Evolutionary conservation across 2,888 invertebrate species (phyloP).

Genomic region (Caenorhabditis virilis): DNA sequence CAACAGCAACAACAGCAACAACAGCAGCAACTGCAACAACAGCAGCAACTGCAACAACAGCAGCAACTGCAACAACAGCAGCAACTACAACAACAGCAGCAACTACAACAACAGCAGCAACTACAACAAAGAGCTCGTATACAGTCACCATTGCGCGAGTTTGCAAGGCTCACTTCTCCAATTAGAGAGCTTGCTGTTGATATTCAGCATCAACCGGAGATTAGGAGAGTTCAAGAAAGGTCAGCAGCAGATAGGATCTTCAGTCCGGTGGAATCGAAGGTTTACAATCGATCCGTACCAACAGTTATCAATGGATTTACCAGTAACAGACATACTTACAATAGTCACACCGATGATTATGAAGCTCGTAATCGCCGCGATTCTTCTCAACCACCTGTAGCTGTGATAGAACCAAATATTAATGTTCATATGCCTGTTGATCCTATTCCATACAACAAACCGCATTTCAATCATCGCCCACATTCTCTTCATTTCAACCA

Average conservation of each 20-base stretch:
- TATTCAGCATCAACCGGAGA: conserved; percentile 15
- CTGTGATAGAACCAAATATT: conserved; percentile 39
- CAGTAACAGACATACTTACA: conserved; percentile 32
- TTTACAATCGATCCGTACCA: conserved; percentile 24
- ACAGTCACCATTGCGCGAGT: conserved; percentile 28
- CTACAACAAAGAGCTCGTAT: conserved; percentile 29
- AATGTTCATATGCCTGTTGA: conserved; percentile 32
- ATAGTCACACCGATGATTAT: conserved; percentile 35
- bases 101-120: too few relatives aligned
- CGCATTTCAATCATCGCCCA: conserved; percentile 20
- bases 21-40: too few relatives aligned
- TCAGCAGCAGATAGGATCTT: conserved; percentile 28
- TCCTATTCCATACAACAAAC: conserved; percentile 30
- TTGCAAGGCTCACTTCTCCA: conserved; percentile 23
- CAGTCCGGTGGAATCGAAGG: conserved; percentile 45
- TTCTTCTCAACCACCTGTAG: conserved; percentile 37
- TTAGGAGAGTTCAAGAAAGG: background rate
- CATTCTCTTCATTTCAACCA: background rate
- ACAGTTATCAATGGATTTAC: conserved; percentile 48
- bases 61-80: too few relatives aligned
- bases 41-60: too few relatives aligned
- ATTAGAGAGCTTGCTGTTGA: conserved; percentile 18
- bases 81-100: too few relatives aligned
- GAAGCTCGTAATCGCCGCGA: conserved; percentile 27
- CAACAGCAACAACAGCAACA: too few relatives aligned